Percentiles rank a stretch among this genome's conserved stretches.
Conservation (phyloP, 2,797 vertebrate species). For the Balearica regulorum region DNA sequence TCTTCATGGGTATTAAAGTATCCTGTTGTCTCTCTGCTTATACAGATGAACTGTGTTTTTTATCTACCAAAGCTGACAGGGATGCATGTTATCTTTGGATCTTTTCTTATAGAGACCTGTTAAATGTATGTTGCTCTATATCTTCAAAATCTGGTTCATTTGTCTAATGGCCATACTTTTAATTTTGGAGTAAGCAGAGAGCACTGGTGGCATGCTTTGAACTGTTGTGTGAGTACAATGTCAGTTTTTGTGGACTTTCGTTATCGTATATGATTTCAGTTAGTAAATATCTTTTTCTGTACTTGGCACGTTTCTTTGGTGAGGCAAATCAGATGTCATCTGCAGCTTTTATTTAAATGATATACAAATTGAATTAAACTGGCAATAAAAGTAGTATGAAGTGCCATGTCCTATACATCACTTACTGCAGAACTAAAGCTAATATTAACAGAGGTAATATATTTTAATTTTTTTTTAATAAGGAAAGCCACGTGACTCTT, state of each 20-base stretch:
- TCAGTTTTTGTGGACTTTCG: not conserved
- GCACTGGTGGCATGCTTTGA: not conserved
- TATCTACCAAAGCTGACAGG: not conserved
- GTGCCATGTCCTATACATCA: not conserved
- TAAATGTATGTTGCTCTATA: not conserved
- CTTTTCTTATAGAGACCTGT: not conserved
- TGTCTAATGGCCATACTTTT: not conserved
- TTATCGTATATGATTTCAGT: not conserved
- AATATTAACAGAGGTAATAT: not conserved
- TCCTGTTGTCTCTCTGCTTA: not conserved
- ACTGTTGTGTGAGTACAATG: not conserved
- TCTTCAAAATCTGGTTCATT: not conserved
- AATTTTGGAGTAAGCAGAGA: not conserved
- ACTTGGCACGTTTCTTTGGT: not conserved
- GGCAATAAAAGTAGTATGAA: not conserved
- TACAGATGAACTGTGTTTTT: fast-evolving
- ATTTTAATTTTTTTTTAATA: not conserved
- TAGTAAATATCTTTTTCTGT: not conserved
- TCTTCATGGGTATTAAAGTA: not conserved
- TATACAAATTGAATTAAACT: not conserved
- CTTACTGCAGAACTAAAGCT: not conserved
- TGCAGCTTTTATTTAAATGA: not conserved
- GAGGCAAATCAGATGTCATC: not conserved
- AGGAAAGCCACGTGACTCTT: not conserved
- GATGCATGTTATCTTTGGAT: not conserved